phyloP scores from a whole-genome alignment of 2,888 invertebrate species.

The Incurvaria masculella region DNA sequence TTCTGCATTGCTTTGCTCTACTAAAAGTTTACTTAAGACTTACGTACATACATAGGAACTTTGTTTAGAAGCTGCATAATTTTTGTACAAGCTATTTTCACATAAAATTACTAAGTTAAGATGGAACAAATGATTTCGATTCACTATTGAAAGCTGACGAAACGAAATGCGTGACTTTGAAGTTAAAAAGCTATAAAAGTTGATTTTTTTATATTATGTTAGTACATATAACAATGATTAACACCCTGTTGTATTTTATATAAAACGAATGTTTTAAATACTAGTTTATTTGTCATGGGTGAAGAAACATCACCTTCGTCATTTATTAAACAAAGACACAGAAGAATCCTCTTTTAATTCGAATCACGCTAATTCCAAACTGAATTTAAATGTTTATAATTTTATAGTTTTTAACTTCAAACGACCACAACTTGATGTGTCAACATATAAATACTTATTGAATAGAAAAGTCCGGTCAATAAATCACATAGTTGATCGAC shows the following conservation, averaged over 20 bases:
- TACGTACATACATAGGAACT: slow-evolving; percentile 59
- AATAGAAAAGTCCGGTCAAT: neutral
- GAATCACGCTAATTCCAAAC: too few species aligned
- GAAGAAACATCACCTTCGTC: too few species aligned
- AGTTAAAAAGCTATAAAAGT: neutral
- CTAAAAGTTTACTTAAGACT: slow-evolving; percentile 46
- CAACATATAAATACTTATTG: neutral
- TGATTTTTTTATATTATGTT: too few species aligned
- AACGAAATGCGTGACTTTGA: neutral
- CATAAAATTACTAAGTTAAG: slow-evolving; percentile 52
- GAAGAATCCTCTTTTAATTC: too few species aligned
- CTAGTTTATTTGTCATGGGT: too few species aligned
- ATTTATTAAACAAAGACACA: too few species aligned
- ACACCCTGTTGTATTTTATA: neutral
- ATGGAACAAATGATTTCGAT: slow-evolving; percentile 39
- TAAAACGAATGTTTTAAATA: too few species aligned
- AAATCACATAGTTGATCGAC: neutral
- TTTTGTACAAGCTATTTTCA: slow-evolving; percentile 54
- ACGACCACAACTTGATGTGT: neutral
- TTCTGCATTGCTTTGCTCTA: slow-evolving; percentile 14
- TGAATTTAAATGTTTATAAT: neutral
- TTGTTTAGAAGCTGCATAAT: slow-evolving; percentile 58
- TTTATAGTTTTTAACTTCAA: neutral
- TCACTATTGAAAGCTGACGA: slow-evolving; percentile 29
- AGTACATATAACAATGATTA: neutral